Evolutionary conservation across 2,797 vertebrate genomes (phyloP).

Genomic region (Astyanax mexicanus): DNA sequence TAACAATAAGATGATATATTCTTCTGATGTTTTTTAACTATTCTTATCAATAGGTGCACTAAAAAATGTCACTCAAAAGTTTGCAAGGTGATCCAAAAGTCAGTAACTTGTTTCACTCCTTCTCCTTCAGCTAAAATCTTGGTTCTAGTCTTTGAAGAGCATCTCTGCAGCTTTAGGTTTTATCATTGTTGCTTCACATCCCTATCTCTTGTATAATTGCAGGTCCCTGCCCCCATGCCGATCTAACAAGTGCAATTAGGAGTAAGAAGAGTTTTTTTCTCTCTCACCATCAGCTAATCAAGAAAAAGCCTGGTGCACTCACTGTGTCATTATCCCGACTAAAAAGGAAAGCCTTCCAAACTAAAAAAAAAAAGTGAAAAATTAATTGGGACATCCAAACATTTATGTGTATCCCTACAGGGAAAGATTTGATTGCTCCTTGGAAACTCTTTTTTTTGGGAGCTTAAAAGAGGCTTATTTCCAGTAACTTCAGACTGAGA

Average conservation of each 20-base stretch:
- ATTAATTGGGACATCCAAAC: conserved; percentile 61
- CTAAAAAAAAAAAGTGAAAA: conserved; percentile 37
- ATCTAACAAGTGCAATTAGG: conserved; percentile 71
- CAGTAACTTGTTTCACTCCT: neutral
- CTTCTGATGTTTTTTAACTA: neutral
- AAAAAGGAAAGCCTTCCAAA: conserved; percentile 5
- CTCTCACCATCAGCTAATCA: conserved; percentile 64
- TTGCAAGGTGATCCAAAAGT: conserved; percentile 7
- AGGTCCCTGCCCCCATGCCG: conserved; percentile 53
- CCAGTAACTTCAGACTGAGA: conserved; percentile 13
- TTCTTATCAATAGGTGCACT: neutral
- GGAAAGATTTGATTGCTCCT: conserved; percentile 44
- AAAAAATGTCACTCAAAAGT: conserved; percentile 12
- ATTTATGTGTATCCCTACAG: conserved; percentile 38
- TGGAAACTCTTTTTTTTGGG: conserved; percentile 24
- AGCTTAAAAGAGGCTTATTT: conserved; percentile 31
- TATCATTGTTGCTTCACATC: conserved; percentile 23
- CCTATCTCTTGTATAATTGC: conserved; percentile 65
- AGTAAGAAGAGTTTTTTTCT: conserved; percentile 52
- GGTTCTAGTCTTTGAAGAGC: conserved; percentile 58
- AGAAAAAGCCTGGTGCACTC: conserved; percentile 24
- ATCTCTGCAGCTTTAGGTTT: conserved; percentile 50
- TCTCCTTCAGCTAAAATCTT: neutral
- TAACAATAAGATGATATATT: neutral
- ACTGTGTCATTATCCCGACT: conserved; percentile 38